Evolutionary conservation across 2,888 invertebrate genomes (phyloP).

Genomic region (Limnephilus marmoratus): DNA sequence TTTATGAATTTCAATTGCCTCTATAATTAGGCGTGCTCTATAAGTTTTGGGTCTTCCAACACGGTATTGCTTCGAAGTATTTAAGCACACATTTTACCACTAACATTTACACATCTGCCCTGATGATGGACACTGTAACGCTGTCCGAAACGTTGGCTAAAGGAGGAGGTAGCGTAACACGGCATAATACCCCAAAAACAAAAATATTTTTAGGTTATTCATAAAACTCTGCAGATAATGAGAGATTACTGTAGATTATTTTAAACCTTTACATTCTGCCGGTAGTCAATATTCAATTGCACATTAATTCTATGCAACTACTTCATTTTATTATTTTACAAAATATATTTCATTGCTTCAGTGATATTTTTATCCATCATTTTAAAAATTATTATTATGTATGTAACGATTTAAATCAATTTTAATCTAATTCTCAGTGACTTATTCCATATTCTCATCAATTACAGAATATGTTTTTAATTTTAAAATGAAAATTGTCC

Average conservation of each 20-base stretch:
- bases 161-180: no score
- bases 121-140: no score
- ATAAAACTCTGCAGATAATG: not conserved
- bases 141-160: no score
- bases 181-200: no score
- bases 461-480: not conserved
- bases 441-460: not conserved
- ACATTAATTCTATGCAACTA: not conserved
- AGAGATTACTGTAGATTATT: not conserved
- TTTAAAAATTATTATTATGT: not conserved
- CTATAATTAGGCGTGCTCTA: no score
- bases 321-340: not conserved
- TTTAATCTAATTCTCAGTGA: not conserved
- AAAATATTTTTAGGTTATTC: no score
- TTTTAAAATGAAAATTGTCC: not conserved
- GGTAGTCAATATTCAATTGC: not conserved
- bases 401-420: not conserved
- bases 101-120: no score
- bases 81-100: no score
- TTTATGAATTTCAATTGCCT: no score
- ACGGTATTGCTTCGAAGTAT: no score
- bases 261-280: not conserved
- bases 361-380: not conserved
- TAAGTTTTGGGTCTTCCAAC: no score
- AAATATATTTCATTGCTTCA: not conserved